A percentile compares a stretch with the other conserved stretches of the same genome.
Conservation (phyloP, 2,797 vertebrate genomes). For the Garrulus glandarius region DNA sequence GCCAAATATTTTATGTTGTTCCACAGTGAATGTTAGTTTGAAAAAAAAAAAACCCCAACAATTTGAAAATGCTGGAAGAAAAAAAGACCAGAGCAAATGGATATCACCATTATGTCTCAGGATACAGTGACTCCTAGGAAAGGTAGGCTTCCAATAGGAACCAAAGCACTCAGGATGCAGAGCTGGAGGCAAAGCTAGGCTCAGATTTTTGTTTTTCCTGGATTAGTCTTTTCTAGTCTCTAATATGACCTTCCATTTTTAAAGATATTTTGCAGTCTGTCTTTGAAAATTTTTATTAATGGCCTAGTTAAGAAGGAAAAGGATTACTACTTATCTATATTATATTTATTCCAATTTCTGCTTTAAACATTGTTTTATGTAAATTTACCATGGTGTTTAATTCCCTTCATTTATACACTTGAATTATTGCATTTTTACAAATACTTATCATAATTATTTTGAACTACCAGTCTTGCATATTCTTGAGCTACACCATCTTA, state of each 20-base stretch:
- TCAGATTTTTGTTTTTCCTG: background rate
- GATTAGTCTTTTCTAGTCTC: background rate
- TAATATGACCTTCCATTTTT: background rate
- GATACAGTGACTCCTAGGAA: background rate
- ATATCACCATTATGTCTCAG: background rate
- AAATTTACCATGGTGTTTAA: slow-evolving; percentile 38
- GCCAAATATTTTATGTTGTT: background rate
- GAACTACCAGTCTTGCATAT: background rate
- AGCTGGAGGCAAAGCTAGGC: background rate
- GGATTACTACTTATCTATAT: slow-evolving; percentile 22
- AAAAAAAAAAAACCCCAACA: background rate
- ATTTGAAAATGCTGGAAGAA: background rate
- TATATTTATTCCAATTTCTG: slow-evolving; percentile 37
- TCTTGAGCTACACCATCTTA: background rate
- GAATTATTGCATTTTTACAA: slow-evolving; percentile 16
- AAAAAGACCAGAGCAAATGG: background rate
- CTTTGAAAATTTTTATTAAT: slow-evolving; percentile 32
- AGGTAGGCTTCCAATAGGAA: background rate
- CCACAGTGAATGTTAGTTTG: background rate
- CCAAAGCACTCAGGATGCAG: background rate
- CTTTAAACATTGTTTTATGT: slow-evolving; percentile 42
- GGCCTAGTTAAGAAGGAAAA: background rate
- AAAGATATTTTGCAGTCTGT: background rate
- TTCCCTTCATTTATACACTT: slow-evolving; percentile 32
- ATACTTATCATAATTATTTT: slow-evolving; percentile 11